Conservation (phyloP, 2,113 vertebrate genomes). For the Thamnophis sirtalis region DNA sequence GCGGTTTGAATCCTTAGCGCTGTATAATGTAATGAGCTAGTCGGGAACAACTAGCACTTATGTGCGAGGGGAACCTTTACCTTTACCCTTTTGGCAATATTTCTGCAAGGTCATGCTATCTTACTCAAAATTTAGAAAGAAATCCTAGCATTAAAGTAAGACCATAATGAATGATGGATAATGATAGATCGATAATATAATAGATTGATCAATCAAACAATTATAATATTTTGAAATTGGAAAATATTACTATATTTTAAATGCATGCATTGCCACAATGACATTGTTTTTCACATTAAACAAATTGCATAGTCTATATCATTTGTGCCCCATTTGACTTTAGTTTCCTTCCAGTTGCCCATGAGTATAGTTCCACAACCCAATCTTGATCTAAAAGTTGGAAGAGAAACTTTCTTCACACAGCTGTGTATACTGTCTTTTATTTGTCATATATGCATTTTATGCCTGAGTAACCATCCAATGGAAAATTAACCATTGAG, state of each 20-base stretch:
- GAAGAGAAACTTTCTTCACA: neutral
- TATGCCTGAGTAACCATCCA: neutral
- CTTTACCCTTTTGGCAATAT: neutral
- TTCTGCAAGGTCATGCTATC: neutral
- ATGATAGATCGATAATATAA: neutral
- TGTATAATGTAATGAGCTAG: too few species aligned
- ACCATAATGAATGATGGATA: neutral
- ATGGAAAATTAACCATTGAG: neutral
- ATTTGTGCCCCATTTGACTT: neutral
- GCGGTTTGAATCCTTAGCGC: too few species aligned
- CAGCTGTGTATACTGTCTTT: neutral
- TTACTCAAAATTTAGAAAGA: neutral
- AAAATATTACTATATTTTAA: neutral
- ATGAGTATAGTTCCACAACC: neutral
- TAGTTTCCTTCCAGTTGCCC: neutral
- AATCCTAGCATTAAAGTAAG: neutral
- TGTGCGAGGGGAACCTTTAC: too few species aligned
- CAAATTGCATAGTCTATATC: neutral
- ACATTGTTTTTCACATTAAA: neutral
- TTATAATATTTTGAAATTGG: neutral
- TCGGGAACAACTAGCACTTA: too few species aligned
- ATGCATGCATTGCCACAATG: neutral
- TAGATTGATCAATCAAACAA: neutral
- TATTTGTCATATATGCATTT: neutral
- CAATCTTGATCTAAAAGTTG: neutral